phyloP scores from a whole-genome alignment of 2,113 vertebrate genomes.

The Arvicanthis niloticus region DNA sequence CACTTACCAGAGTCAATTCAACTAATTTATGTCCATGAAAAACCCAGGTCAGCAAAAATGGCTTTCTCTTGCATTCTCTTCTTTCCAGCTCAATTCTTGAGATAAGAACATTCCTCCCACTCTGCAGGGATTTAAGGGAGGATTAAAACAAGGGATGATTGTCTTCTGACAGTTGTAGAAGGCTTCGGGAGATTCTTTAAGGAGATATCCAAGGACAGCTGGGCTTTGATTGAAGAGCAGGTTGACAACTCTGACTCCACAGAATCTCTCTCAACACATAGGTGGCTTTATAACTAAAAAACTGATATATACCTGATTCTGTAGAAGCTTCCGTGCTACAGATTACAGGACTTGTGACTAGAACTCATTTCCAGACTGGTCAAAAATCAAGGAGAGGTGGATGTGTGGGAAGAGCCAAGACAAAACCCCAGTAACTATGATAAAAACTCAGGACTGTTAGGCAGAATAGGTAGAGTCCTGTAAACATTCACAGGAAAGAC shows the following conservation, averaged over 20 bases:
- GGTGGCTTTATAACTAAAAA: neutral
- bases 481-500: neutral
- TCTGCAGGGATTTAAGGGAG: neutral
- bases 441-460: neutral
- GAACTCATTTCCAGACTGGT: neutral
- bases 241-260: neutral
- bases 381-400: neutral
- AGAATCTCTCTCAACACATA: neutral
- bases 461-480: neutral
- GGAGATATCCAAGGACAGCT: neutral
- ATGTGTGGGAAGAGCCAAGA: neutral
- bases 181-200: neutral
- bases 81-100: neutral
- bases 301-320: neutral
- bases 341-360: neutral
- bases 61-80: neutral
- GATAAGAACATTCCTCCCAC: neutral
- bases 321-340: neutral
- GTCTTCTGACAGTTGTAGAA: neutral
- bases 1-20: conserved; percentile 8
- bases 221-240: neutral
- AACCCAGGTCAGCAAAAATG: neutral
- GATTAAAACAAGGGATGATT: neutral
- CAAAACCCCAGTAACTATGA: neutral
- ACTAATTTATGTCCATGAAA: neutral